Conservation (phyloP, 2,888 invertebrate genomes). For the Thumatha senex region DNA sequence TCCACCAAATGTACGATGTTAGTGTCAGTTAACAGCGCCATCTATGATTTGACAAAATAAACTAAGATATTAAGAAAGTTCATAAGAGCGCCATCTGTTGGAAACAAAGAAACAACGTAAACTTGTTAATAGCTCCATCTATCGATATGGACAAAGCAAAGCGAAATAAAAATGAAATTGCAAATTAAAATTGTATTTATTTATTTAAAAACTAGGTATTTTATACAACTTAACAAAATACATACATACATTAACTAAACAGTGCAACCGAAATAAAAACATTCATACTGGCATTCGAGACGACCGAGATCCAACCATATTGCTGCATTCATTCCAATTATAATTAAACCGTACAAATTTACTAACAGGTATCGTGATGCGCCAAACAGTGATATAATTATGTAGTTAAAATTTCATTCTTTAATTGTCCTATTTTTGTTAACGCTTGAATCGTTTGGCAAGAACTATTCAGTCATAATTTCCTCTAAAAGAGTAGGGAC, state of each 20-base stretch:
- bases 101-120: slow-evolving; percentile 2
- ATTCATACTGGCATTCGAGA: slow-evolving; percentile 59
- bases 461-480: slow-evolving; percentile 43
- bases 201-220: slow-evolving; percentile 82
- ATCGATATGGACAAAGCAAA: slow-evolving; percentile 47
- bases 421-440: not conserved
- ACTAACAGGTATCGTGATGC: too few relatives aligned
- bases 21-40: too few relatives aligned
- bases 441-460: slow-evolving; percentile 36
- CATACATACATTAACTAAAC: slow-evolving; percentile 81
- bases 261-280: slow-evolving; percentile 74
- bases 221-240: slow-evolving; percentile 84
- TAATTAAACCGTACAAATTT: not conserved
- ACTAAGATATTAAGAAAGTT: not conserved
- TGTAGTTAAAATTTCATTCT: too few relatives aligned
- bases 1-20: too few relatives aligned
- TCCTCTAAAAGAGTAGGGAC: not conserved
- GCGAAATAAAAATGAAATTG: slow-evolving; percentile 68
- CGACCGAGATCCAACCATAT: slow-evolving; percentile 22
- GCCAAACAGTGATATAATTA: too few relatives aligned
- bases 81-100: not conserved
- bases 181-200: slow-evolving; percentile 72
- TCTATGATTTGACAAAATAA: too few relatives aligned
- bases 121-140: slow-evolving; percentile 41
- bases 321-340: slow-evolving; percentile 38